Evolutionary conservation across 2,113 vertebrate species (phyloP), one percentile per base, ranked within the genome.

Genomic region (Lophochroa leadbeateri): DNA sequence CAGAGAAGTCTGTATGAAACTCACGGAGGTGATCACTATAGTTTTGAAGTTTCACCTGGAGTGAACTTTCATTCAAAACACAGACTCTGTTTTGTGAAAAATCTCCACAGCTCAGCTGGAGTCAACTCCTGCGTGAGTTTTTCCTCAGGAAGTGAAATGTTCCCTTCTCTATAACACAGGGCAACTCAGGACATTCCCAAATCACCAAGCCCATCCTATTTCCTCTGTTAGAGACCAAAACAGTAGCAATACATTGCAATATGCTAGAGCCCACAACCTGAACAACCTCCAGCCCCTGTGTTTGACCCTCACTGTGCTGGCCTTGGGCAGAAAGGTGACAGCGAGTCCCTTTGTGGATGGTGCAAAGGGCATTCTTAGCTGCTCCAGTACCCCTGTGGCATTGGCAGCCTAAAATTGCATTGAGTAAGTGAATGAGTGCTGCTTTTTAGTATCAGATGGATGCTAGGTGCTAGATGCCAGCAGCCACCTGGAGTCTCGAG

Each of bases 391-490:
- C 2, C 2, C 1, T 43, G 17, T 29, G 25, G 43, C 37, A 4
- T 19, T 10, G 2, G 24, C 23, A 69, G 39, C 24, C 21, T 28
- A 24, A 37, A 68, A 25, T 9, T 27, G 44, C 35, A 17, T 9
- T 6, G 10, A 60, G 13, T 1, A 16, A 50, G 23, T 2, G 7
- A 87, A 33, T 0, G 0, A 77, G 25, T 3, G n/a, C 60, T 47
- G 33, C 44, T 25, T 74, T 64, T 37, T 31, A 19, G 18, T 14
- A 64, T n/a, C 24, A 2, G 0, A 11, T 0, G 9, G 74, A 63
- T 33, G 23, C 28, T 65, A 5, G 1, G 39, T 31, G 69, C 39
- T 69, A 68, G 58, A 67, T 23, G 17, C 16, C 4, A 6, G 33
- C 82, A 87, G 35, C 68, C 77, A 19, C 35, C 44, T 17, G 25